Conservation (phyloP, 2,797 vertebrate species). For the Pitangus sulphuratus region DNA sequence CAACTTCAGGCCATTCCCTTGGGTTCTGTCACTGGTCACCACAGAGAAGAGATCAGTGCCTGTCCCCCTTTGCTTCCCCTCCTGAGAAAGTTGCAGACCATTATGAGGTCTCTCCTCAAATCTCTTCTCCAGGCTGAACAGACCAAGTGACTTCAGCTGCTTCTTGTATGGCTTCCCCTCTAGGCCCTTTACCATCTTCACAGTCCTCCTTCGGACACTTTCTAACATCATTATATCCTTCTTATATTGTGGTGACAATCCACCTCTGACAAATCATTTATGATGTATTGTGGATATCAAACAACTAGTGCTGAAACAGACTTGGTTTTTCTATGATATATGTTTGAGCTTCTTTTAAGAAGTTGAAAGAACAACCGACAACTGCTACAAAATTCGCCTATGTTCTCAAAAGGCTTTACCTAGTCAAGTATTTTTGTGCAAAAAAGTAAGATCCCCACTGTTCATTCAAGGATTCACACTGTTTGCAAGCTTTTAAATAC, state of each 20-base stretch:
- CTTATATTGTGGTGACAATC: not conserved
- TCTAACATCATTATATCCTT: not conserved
- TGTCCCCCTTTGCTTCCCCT: not conserved
- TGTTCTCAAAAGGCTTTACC: not conserved
- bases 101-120: not conserved
- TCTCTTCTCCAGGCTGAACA: not conserved
- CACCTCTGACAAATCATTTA: not conserved
- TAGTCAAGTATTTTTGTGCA: not conserved
- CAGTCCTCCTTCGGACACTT: not conserved
- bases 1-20: not conserved
- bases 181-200: not conserved
- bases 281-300: not conserved
- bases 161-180: not conserved
- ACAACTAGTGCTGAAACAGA: not conserved
- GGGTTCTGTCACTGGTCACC: accelerated
- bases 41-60: not conserved
- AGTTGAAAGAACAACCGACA: not conserved
- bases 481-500: not conserved
- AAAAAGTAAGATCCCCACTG: not conserved
- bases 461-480: not conserved
- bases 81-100: not conserved
- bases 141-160: not conserved
- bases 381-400: not conserved
- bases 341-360: not conserved
- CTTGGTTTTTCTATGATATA: not conserved